phyloP scores from a whole-genome alignment of 2,888 invertebrate genomes.

The Chymomyza procnemis region DNA sequence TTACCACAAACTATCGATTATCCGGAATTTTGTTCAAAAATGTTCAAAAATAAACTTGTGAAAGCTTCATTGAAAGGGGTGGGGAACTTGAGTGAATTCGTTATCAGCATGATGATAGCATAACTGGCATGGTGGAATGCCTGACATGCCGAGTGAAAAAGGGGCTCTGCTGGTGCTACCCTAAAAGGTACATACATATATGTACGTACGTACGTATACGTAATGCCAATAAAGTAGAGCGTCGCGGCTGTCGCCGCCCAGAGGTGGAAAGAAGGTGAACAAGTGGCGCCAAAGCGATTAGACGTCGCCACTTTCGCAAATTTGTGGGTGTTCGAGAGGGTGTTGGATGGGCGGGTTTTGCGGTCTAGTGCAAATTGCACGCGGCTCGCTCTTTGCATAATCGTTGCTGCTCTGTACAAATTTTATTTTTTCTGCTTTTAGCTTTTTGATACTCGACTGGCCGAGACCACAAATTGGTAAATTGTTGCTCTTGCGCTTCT shows the following conservation, averaged over 20 bases:
- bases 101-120: not conserved
- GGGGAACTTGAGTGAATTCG: not conserved
- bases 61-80: not conserved
- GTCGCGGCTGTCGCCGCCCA: not conserved
- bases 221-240: not conserved
- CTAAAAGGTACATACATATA: not conserved
- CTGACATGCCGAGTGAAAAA: not conserved
- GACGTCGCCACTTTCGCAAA: not conserved
- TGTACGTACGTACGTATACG: not conserved
- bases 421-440: not conserved
- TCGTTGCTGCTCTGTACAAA: not conserved
- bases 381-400: not conserved
- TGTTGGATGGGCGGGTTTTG: not conserved
- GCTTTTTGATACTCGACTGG: conserved; percentile 1
- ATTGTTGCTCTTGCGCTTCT: not conserved
- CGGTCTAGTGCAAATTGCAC: not conserved
- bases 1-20: not conserved
- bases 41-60: not conserved
- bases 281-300: not conserved
- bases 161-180: not conserved
- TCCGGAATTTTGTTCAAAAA: not conserved
- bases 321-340: not conserved
- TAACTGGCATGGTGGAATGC: not conserved
- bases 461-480: not conserved
- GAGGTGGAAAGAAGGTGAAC: not conserved